These are phyloP conservation scores for Heptranchias perlo DNA, from an alignment of 2,113 vertebrate genomes.

Conservation along the genomic window DNA sequence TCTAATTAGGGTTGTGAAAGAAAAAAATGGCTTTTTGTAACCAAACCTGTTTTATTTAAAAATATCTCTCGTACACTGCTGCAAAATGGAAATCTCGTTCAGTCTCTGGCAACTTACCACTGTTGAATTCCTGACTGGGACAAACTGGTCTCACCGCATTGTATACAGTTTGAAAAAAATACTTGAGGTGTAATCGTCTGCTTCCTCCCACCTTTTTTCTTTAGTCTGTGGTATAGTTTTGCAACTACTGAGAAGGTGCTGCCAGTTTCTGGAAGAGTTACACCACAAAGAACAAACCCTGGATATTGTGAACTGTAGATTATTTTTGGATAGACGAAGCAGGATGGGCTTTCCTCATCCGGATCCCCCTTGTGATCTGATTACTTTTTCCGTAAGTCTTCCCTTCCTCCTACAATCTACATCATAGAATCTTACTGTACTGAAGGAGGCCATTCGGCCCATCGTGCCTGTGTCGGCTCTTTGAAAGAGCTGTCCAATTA, in stretches of 20 bases:
- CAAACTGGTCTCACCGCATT: constrained; percentile 10
- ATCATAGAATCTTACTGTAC: neutral
- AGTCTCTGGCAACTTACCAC: neutral
- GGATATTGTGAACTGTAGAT: neutral
- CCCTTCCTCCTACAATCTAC: neutral
- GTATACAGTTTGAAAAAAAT: neutral
- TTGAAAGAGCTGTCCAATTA: neutral
- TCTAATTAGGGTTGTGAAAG: neutral
- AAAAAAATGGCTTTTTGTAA: neutral
- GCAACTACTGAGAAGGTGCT: neutral
- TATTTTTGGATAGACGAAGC: neutral
- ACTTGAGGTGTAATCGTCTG: neutral
- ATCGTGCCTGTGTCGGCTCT: neutral
- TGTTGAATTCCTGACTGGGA: neutral
- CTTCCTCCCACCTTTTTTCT: neutral
- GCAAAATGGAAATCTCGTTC: neutral
- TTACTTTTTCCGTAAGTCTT: neutral
- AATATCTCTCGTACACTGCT: neutral
- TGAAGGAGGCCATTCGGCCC: neutral
- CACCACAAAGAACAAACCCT: neutral
- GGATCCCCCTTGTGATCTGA: neutral
- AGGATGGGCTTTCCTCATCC: neutral
- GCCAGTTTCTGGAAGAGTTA: neutral
- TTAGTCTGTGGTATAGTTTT: neutral
- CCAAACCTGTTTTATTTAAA: neutral